Evolutionary conservation across 2,888 invertebrate species (phyloP).

Genomic region (Eutolmus rufibarbis): DNA sequence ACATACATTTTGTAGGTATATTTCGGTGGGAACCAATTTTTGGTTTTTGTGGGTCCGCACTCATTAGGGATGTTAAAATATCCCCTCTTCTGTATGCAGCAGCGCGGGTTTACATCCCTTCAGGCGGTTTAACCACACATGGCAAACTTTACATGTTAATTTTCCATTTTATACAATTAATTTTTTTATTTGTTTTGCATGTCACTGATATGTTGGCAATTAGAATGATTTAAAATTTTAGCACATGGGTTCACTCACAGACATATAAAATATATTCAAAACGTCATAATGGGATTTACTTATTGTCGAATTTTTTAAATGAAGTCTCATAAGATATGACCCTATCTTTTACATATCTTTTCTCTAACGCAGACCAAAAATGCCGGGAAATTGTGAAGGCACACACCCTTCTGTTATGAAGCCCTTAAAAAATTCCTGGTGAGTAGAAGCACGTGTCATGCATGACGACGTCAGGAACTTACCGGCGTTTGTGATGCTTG

Average conservation of each 20-base stretch:
- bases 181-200: neutral
- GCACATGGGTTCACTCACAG: no score
- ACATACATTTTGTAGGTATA: neutral
- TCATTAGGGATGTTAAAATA: neutral
- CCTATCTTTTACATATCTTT: neutral
- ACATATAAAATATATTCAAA: no score
- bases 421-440: neutral
- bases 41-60: neutral
- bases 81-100: neutral
- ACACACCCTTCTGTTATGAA: neutral
- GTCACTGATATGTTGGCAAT: neutral
- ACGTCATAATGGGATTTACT: neutral
- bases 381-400: neutral
- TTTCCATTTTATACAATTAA: neutral
- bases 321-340: neutral
- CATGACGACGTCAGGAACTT: slow-evolving; percentile 22
- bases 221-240: neutral
- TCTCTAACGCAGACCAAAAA: neutral
- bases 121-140: neutral
- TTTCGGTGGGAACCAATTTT: neutral
- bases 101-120: neutral
- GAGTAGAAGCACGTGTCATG: slow-evolving; percentile 28
- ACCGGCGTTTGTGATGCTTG: slow-evolving; percentile 12
- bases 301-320: no score
- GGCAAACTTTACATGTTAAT: neutral